Evolutionary conservation across 1,140 invertebrate genomes (phyloP), one percentile per base, ranked within the genome.

Genomic region (Littorina saxatilis): DNA sequence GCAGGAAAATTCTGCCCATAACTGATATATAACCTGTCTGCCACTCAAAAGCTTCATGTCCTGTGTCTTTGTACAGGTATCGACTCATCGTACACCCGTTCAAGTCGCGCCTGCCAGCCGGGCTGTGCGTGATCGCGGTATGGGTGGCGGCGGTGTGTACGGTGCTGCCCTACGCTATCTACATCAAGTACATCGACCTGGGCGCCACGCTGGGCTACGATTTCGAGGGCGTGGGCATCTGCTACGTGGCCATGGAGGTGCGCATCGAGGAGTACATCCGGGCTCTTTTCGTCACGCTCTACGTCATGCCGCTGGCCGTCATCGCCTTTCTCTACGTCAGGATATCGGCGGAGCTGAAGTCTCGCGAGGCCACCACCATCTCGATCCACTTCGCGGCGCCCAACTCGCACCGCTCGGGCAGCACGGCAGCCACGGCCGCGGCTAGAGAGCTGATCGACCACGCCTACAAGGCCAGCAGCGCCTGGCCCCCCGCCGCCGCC

Each of bases 131-230:
- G 39, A 93, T 95, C 27, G 95, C 94, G 52, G 94, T 95, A 29
- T 96, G 95, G 95, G 94, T 96, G 9, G 94, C 94, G 35, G 94
- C 95, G 23, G 93, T 95, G 80, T 95, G 95, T 87, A 94, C 95
- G 37, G 95, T 95, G 1, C 90, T 96, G 80, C 95, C 95, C 1
- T 95, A 95, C 92, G 95, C 95, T 50, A 95, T 96, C 43, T 96
- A 96, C 87, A 95, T 95, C 63, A 94, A 94, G 80, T 95, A 95
- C 87, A 93, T 96, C 39, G 95, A 96, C 89, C 90, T 96, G 75
- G 94, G 93, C 90, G 94, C 95, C 87, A 87, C 88, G 39, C 86
- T 92, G n/a, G 90, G 83, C 35, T 72, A 58, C n/a, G 66, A 85
- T n/a, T 90, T 91, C 80, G 73, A 85, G 3, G 88, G 88, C 7